phyloP scores from a whole-genome alignment of 2,797 vertebrate species.

The Hyperoplus immaculatus region DNA sequence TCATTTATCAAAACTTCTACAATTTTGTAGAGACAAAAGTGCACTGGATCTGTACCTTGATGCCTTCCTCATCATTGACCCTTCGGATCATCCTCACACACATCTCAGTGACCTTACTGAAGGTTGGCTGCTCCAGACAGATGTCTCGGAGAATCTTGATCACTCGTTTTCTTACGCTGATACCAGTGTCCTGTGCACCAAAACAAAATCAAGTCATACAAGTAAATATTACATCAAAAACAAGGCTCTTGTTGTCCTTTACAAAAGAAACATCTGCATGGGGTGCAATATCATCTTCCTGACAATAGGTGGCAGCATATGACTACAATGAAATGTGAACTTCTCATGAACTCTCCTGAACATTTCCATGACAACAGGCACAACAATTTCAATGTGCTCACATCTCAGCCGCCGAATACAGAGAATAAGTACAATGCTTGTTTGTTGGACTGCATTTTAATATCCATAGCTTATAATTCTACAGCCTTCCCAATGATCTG shows the following conservation, averaged over 20 bases:
- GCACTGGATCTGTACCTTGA: constrained; percentile 88
- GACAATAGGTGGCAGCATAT: constrained; percentile 76
- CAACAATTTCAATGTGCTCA: constrained; percentile 69
- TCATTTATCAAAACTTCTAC: background rate
- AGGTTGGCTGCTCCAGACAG: constrained; percentile 96
- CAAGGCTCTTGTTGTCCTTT: constrained; percentile 8
- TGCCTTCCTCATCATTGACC: constrained; percentile 98
- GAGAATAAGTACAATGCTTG: constrained; percentile 27
- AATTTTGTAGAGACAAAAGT: background rate
- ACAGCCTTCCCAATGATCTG: background rate
- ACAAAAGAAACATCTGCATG: background rate
- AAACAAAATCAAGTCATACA: constrained; percentile 2
- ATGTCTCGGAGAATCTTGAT: constrained; percentile 98
- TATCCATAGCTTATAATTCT: background rate
- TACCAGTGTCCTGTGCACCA: constrained; percentile 93
- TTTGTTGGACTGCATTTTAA: constrained; percentile 27
- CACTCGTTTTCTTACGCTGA: constrained; percentile 97
- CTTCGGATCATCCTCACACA: constrained; percentile 99
- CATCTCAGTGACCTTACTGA: constrained; percentile 98
- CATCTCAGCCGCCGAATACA: constrained; percentile 37
- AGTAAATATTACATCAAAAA: constrained; percentile 1
- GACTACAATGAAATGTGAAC: constrained; percentile 74
- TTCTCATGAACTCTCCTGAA: constrained; percentile 74
- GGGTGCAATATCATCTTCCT: constrained; percentile 21
- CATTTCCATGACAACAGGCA: constrained; percentile 80